Percentiles rank a stretch among this genome's conserved stretches.
These are phyloP conservation scores for Eupithecia subumbrata DNA, from an alignment of 2,888 invertebrate species.

Conservation along the genomic window DNA sequence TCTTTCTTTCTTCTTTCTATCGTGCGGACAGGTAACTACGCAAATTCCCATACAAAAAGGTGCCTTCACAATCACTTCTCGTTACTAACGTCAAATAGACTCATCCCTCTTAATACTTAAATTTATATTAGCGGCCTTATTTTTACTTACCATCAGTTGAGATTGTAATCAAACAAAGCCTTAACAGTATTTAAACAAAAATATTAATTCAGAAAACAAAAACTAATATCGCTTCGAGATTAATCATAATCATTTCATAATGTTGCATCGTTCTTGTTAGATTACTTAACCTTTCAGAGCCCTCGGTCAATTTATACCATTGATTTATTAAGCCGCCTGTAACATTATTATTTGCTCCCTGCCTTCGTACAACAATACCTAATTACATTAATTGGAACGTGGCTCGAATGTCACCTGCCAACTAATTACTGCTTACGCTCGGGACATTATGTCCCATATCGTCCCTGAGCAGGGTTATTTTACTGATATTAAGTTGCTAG, in stretches of 20 bases:
- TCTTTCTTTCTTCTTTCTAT: no score
- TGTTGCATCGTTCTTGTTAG: neutral
- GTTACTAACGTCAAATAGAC: no score
- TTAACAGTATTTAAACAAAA: neutral
- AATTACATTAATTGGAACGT: conserved; percentile 27
- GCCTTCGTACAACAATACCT: conserved; percentile 13
- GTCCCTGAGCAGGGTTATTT: neutral
- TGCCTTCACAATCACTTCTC: no score
- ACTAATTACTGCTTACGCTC: conserved; percentile 23
- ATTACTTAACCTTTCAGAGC: neutral
- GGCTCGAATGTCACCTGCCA: conserved; percentile 21
- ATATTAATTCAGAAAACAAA: no score
- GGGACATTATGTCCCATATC: conserved; percentile 15
- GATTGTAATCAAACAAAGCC: neutral
- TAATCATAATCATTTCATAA: neutral
- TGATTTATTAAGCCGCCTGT: conserved; percentile 11
- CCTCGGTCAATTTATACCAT: neutral
- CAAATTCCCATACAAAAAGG: no score
- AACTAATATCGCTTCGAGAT: neutral
- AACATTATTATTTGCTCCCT: conserved; percentile 8
- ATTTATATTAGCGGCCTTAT: no score
- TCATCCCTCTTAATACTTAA: no score
- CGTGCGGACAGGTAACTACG: no score
- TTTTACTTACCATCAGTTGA: no score
- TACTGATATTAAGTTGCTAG: neutral